A percentile compares a stretch with the other conserved stretches of the same genome.
Conservation (phyloP, 2,113 vertebrate genomes). For the Empidonax alnorum region DNA sequence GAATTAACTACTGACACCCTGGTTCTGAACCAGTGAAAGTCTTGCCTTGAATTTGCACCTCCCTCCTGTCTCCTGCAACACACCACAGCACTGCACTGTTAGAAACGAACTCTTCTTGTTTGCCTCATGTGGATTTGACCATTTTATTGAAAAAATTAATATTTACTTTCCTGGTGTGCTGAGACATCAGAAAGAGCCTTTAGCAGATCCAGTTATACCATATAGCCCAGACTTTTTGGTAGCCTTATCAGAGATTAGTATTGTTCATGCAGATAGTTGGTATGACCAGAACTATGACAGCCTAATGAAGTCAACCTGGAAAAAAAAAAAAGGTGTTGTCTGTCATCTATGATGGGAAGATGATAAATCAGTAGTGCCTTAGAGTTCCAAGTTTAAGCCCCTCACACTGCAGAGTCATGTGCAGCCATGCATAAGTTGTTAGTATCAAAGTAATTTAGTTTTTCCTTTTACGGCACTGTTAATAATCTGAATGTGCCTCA, state of each 20-base stretch:
- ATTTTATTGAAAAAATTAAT: not conserved
- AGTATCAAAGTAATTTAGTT: not conserved
- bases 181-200: not conserved
- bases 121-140: not conserved
- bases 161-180: not conserved
- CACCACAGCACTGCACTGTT: too few species aligned
- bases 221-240: not conserved
- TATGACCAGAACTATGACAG: not conserved
- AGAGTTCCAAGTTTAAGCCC: not conserved
- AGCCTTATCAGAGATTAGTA: not conserved
- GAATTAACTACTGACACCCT: not conserved
- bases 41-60: not conserved
- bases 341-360: not conserved
- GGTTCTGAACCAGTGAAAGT: not conserved
- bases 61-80: not conserved
- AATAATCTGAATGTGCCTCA: conserved; percentile 5
- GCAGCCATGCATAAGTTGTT: not conserved
- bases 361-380: not conserved
- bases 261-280: not conserved
- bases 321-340: not conserved
- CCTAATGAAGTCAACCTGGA: not conserved
- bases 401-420: not conserved
- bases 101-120: not conserved
- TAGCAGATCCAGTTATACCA: not conserved
- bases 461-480: not conserved